Evolutionary conservation across 2,888 invertebrate genomes (phyloP).

Genomic region (Liodrosophila aerea): DNA sequence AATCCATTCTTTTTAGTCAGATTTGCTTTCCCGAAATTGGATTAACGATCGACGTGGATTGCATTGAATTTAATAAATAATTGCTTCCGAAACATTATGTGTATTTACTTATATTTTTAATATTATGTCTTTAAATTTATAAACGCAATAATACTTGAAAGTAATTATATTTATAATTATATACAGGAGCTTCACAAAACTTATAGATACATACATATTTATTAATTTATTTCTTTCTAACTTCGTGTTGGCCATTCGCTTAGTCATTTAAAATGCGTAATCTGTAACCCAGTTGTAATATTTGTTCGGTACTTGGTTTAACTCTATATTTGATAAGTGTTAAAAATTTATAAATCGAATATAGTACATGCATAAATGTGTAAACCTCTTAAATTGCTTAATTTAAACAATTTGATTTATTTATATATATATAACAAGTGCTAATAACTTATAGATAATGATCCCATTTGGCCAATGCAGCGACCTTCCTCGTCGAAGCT

Average conservation of each 20-base stretch:
- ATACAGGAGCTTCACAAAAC: background rate
- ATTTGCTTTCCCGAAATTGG: too few relatives aligned
- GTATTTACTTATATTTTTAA: too few relatives aligned
- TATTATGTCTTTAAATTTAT: background rate
- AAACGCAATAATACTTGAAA: background rate
- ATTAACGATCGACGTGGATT: too few relatives aligned
- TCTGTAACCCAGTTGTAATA: conserved; percentile 4
- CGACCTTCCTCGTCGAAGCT: conserved; percentile 95
- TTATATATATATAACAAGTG: conserved; percentile 57
- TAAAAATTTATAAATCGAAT: conserved; percentile 15
- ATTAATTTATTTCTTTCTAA: background rate
- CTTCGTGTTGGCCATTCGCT: background rate
- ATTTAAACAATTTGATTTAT: conserved; percentile 47
- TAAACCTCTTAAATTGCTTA: conserved; percentile 18
- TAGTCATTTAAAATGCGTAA: too few relatives aligned
- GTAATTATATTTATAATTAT: background rate
- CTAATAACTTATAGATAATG: conserved; percentile 88
- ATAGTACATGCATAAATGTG: conserved; percentile 13
- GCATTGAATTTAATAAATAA: too few relatives aligned
- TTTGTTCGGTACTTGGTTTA: conserved; percentile 12
- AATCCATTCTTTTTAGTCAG: too few relatives aligned
- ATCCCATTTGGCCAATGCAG: conserved; percentile 93
- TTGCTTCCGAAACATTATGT: too few relatives aligned
- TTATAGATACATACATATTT: background rate
- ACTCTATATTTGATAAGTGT: conserved; percentile 17